Evolutionary conservation across 2,113 vertebrate genomes (phyloP), one percentile per base, ranked within the genome.

Genomic region (Macquaria australasica): DNA sequence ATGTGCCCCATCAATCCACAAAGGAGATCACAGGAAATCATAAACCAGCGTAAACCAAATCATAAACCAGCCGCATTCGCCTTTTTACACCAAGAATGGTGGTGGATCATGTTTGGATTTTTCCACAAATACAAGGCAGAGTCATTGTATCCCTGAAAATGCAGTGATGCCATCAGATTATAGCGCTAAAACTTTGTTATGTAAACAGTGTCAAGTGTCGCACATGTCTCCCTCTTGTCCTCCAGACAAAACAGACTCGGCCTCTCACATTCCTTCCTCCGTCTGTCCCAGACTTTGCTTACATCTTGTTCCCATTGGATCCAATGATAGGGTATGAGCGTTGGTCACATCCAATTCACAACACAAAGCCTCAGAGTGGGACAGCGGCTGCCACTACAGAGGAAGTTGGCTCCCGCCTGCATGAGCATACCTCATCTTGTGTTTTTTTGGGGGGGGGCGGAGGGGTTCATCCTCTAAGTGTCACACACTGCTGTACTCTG

Each of bases 161-260:
- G 60, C 62, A 48, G 69, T 37, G 71, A 86, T 92, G 85, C 87
- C 87, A 72, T 85, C 63, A 69, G 60, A 88, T 84, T 89, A 73
- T 64, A 55, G 81, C 37, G 20, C 78, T 89, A 91, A 93, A 91
- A 87, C 87, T 82, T 85, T 95, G 89, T 94, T 91, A 85, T 93
- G 90, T 92, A 94, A 94, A 94, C 87, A 85, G 77, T 92, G 89
- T 93, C 89, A 90, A 83, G 82, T 90, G 93, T 89, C 78, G 72
- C 84, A 82, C 88, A 92, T 87, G 84, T 94, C 90, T 88, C 75
- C 78, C 73, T 48, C 60, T 77, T 39, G 48, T 88, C 87, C 82
- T 79, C 63, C 87, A 93, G 94, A 93, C 89, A 86, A 92, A 94
- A 93, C 93, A 93, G 74, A 87, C 81, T 64, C 20, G 10, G 73